Conservation (phyloP, 2,797 vertebrate species). For the Spondyliosoma cantharus region DNA sequence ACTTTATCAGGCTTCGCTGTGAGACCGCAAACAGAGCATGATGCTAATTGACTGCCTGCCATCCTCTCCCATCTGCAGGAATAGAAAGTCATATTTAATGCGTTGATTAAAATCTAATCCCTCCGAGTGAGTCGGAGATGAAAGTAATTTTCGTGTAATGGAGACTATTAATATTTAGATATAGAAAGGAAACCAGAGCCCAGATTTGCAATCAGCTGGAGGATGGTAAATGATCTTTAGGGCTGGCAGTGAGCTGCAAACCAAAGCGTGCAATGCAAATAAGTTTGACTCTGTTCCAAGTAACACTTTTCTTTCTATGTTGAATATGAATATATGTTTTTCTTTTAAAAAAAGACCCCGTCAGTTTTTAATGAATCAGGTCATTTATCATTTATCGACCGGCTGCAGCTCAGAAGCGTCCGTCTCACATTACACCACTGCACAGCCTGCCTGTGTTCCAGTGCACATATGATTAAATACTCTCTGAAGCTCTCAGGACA, state of each 20-base stretch:
- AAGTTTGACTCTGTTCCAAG: conserved; percentile 43
- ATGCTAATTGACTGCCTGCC: conserved; percentile 75
- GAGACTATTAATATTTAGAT: conserved; percentile 86
- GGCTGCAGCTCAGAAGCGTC: not conserved
- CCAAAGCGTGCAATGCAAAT: conserved; percentile 67
- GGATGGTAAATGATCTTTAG: conserved; percentile 74
- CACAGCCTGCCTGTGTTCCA: no score
- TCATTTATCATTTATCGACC: not conserved
- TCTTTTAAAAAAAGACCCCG: not conserved
- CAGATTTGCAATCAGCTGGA: conserved; percentile 76
- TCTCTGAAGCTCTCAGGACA: no score
- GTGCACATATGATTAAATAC: no score
- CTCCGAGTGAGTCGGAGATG: conserved; percentile 78
- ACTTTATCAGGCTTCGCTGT: conserved; percentile 61
- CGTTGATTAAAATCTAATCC: conserved; percentile 84
- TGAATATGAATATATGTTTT: conserved; percentile 31
- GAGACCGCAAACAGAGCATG: conserved; percentile 65
- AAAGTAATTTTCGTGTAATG: conserved; percentile 85
- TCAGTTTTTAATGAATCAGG: not conserved
- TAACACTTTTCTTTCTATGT: conserved; percentile 38
- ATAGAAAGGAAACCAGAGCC: conserved; percentile 75
- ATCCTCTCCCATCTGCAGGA: conserved; percentile 71
- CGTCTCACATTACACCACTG: no score
- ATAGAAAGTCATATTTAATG: conserved; percentile 81
- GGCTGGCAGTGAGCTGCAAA: conserved; percentile 66